Base-by-base conservation (phyloP, 2,113 vertebrate genomes). In the Cyanoramphus novaezelandiae region DNA sequence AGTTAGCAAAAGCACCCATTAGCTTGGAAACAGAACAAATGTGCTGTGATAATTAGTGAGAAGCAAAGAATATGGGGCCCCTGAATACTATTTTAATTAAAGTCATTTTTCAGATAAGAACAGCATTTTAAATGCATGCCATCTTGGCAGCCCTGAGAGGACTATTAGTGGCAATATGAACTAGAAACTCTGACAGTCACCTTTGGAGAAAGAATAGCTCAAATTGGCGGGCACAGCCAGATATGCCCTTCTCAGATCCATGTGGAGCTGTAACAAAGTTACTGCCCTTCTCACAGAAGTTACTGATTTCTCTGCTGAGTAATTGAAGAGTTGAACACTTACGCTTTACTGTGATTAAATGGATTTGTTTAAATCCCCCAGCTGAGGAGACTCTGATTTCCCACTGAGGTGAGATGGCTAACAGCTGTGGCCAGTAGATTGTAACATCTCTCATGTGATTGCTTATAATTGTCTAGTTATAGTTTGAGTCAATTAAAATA, bases 61-160 rank as follows among this genome's bases (percentile, higher is more conserved):
- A 92, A 60, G 13, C 69, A 89, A 80, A 93, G 81, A 91, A 74
- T 86, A 93, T 82, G 74, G 44, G 65, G 85, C 81, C n/a, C 83
- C n/a, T 55, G 79, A 83, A 95, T 84, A 90, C 57, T 1, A 65
- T 84, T 79, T 95, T 96, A 95, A 96, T 96, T 96, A 92, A 94
- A 95, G 76, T 39, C 1, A 92, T 94, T 91, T 96, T 92, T 97
- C 83, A 96, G 82, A 71, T 46, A 53, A 92, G 50, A 95, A 64
- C 46, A 81, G 24, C 67, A 41, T 52, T 92, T 96, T 82, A 88
- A 84, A 71, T 0, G 0, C 46, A 19, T 37, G 16, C 39, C 91
- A 11, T 92, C 44, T 43, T 53, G 53, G 69, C 44, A 87, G 47
- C 23, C 62, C 65, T 15, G 57, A 87, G 92, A 86, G 91, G 69